Evolutionary conservation across 2,797 vertebrate species (phyloP), one percentile per base, ranked within the genome.

Genomic region (Rallus crepitans): DNA sequence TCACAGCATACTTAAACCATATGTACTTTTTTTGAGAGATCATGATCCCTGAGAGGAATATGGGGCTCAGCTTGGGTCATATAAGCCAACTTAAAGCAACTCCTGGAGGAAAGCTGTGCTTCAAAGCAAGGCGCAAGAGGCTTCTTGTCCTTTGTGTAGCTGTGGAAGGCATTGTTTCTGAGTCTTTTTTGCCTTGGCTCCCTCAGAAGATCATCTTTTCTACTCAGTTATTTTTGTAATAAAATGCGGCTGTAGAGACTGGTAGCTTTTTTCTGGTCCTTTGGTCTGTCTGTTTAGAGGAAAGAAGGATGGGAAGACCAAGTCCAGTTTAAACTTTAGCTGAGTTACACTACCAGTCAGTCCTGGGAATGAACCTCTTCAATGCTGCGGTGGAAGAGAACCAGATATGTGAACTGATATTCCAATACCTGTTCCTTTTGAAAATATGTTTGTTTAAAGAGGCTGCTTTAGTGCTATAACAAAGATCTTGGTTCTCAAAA

Each of bases 151-250:
- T 60, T 64, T 20, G 8, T 8, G 11, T 16, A 56, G 69, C 35
- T 87, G 48, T 60, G 25, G 56, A 79, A 7, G 31, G 14, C 2
- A 2, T 30, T 79, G 20, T 63, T 92, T 66, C 42, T 70, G 64
- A 83, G 39, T 23, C 23, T 73, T 56, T 28, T 60, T 76, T 91
- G 40, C 25, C 65, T 82, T 52, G 24, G 55, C 60, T 92, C 33
- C 27, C 42, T 56, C 47, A 52, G 65, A 70, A 73, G 52, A 23
- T 12, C 37, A 73, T 77, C 37, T 31, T 52, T 72, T 77, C 56
- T 65, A 40, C 33, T 73, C 90, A n/a, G 57, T 82, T 85, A 86
- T 86, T 71, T 93, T 93, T 86, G 40, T 77, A 93, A 90, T 66
- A 88, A 93, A 86, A 86, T 45, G 24, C 50, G 60, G 23, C 76